A percentile compares a stretch with the other conserved stretches of the same genome.
These are phyloP conservation scores for Saxidomus purpurata DNA, from an alignment of 1,140 invertebrate species.

Conservation along the genomic window DNA sequence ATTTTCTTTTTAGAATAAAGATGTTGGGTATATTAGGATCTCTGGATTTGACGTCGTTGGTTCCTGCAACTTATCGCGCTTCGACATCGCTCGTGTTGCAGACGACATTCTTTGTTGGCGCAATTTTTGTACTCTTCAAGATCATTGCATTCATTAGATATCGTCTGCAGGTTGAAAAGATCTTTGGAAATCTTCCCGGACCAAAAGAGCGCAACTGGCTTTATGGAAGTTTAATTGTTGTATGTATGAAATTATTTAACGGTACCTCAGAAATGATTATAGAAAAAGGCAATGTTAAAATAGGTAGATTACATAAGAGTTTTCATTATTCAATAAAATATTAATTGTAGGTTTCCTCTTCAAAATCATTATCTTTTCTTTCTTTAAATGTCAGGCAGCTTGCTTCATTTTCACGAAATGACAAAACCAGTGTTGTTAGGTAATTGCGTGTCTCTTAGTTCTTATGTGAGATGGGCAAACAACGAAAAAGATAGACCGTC, in stretches of 20 bases:
- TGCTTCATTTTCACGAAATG: too few species aligned
- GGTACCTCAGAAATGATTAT: too few species aligned
- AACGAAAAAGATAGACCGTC: too few species aligned
- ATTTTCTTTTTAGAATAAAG: not conserved
- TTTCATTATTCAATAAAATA: too few species aligned
- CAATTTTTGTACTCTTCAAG: slow-evolving; percentile 4
- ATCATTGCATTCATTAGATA: slow-evolving; percentile 18
- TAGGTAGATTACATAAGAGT: too few species aligned
- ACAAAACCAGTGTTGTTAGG: too few species aligned
- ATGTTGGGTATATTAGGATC: slow-evolving; percentile 30
- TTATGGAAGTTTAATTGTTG: slow-evolving; percentile 40
- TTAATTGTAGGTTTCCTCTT: too few species aligned
- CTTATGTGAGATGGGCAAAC: too few species aligned
- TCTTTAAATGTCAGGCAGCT: too few species aligned
- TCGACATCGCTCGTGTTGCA: slow-evolving; percentile 46
- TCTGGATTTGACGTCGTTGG: slow-evolving; percentile 16
- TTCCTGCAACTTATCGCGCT: slow-evolving; percentile 9
- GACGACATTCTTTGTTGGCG: slow-evolving; percentile 19
- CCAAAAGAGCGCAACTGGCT: slow-evolving; percentile 40
- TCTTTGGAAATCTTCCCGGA: slow-evolving; percentile 32
- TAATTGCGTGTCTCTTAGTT: too few species aligned
- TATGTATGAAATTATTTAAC: not conserved
- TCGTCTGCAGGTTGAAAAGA: not conserved
- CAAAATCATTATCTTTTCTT: too few species aligned
- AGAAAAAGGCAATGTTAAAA: too few species aligned